Evolutionary conservation across 1,140 invertebrate genomes (phyloP).

Genomic region (Laodelphax striatellus): DNA sequence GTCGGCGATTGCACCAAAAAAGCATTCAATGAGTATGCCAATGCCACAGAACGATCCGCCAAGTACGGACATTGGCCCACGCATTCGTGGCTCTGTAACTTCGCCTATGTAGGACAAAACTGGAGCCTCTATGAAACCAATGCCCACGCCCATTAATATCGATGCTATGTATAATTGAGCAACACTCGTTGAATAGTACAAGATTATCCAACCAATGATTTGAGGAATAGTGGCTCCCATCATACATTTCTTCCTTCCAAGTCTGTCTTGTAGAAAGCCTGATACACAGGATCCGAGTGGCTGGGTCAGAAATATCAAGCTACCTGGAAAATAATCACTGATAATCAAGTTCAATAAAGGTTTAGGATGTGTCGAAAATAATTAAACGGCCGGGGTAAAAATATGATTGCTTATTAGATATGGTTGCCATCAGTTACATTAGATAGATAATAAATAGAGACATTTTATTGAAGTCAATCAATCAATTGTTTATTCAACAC

Average conservation of each 20-base stretch:
- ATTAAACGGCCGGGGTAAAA: too few relatives aligned
- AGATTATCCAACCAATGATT: conserved; percentile 16
- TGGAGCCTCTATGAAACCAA: conserved; percentile 37
- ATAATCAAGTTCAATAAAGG: too few relatives aligned
- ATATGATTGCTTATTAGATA: too few relatives aligned
- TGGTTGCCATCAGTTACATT: too few relatives aligned
- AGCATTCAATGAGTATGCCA: background rate
- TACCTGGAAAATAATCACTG: conserved; percentile 14
- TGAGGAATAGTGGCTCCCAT: conserved; percentile 19
- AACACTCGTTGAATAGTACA: conserved; percentile 12
- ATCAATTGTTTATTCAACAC: too few relatives aligned
- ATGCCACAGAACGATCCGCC: conserved; percentile 5
- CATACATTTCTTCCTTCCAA: conserved; percentile 20
- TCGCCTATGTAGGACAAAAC: conserved; percentile 38
- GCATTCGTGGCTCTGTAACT: conserved; percentile 30
- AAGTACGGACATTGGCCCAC: background rate
- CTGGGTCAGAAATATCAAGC: conserved; percentile 17
- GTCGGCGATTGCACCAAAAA: conserved; percentile 4
- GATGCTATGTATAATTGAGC: conserved; percentile 10
- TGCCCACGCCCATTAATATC: conserved; percentile 25
- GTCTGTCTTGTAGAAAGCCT: conserved; percentile 14
- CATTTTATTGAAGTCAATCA: too few relatives aligned
- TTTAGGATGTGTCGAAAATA: too few relatives aligned
- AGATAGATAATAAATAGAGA: too few relatives aligned
- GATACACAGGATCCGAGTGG: conserved; percentile 16